Conservation (phyloP, 2,888 invertebrate genomes). For the Smittia aterrima region DNA sequence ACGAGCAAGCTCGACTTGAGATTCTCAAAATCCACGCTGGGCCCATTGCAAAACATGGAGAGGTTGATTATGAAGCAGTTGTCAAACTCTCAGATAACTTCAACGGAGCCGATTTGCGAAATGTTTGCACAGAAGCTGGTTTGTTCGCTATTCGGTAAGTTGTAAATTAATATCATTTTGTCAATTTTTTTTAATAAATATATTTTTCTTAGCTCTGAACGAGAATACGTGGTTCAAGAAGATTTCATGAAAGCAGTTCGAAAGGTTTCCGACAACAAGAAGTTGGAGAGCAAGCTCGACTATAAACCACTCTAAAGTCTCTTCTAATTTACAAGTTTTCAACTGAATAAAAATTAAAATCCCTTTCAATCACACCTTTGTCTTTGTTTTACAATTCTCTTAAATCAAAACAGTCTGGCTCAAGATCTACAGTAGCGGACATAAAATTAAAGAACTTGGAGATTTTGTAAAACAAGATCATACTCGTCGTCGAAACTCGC, state of each 20-base stretch:
- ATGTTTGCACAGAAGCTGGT: constrained; percentile 98
- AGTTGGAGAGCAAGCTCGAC: constrained; percentile 97
- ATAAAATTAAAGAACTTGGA: no score
- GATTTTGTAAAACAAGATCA: no score
- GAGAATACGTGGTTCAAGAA: constrained; percentile 96
- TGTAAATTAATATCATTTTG: neutral
- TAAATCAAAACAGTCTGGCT: no score
- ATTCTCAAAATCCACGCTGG: constrained; percentile 96
- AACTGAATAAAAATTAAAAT: no score
- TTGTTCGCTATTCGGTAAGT: constrained; percentile 85
- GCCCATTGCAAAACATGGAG: constrained; percentile 96
- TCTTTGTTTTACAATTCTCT: no score
- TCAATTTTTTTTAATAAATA: neutral
- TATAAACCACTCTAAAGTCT: constrained; percentile 90
- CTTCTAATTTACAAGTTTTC: neutral
- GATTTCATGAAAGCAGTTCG: constrained; percentile 99
- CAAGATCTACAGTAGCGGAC: no score
- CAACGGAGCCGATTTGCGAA: constrained; percentile 97
- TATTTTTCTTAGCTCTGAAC: constrained; percentile 76
- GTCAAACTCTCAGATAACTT: constrained; percentile 98
- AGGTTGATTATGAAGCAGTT: constrained; percentile 98
- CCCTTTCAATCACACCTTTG: no score
- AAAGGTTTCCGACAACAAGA: constrained; percentile 98
- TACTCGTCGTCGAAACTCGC: no score
- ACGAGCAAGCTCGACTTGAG: constrained; percentile 93